Percentiles rank a stretch among this genome's conserved stretches.
phyloP scores from a whole-genome alignment of 2,888 invertebrate genomes.

The Limnephilus auricula region DNA sequence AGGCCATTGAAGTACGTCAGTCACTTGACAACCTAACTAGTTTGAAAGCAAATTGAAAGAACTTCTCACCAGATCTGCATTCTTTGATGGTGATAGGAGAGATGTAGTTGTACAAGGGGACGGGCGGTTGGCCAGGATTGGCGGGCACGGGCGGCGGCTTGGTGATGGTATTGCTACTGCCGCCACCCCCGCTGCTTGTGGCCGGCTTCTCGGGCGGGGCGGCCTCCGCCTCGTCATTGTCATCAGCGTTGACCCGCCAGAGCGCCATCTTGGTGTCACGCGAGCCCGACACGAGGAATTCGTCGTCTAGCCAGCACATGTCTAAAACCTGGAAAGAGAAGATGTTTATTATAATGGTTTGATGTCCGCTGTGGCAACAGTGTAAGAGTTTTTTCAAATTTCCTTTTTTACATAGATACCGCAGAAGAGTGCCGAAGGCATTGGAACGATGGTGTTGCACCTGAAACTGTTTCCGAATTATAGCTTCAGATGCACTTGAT shows the following conservation, averaged over 20 bases:
- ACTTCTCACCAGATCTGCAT: slow-evolving; percentile 82
- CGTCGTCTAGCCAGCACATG: slow-evolving; percentile 97
- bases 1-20: too few species aligned
- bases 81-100: slow-evolving; percentile 85
- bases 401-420: too few species aligned
- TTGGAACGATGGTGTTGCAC: neutral
- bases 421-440: neutral
- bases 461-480: too few species aligned
- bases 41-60: neutral
- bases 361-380: neutral
- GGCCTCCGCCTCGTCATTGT: slow-evolving; percentile 69
- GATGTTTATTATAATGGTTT: neutral
- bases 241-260: slow-evolving; percentile 86
- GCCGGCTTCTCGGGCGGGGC: slow-evolving; percentile 69
- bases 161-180: slow-evolving; percentile 41
- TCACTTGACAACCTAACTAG: too few species aligned
- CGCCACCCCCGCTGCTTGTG: neutral
- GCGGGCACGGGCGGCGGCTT: slow-evolving; percentile 27
- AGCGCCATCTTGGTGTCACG: slow-evolving; percentile 93
- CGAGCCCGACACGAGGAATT: slow-evolving; percentile 95
- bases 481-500: too few species aligned
- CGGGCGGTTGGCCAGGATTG: slow-evolving; percentile 46
- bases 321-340: slow-evolving; percentile 81
- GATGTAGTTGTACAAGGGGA: slow-evolving; percentile 73
- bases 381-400: neutral